phyloP scores from a whole-genome alignment of 2,113 vertebrate genomes.

The Rousettus leschenaultii region DNA sequence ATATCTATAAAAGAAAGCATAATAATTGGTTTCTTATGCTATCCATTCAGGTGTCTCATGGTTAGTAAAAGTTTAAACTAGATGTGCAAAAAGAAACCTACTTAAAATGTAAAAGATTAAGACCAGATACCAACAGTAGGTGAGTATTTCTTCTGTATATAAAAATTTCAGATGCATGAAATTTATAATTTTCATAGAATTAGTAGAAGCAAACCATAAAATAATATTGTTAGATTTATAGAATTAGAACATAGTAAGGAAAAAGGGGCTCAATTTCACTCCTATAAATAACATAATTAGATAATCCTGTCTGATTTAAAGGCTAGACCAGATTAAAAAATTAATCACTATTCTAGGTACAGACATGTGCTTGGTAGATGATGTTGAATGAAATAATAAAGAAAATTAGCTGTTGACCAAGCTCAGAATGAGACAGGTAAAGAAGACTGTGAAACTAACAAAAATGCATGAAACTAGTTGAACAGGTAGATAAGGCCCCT shows the following conservation, averaged over 20 bases:
- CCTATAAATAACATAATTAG: background rate
- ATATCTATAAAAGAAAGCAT: constrained; percentile 35
- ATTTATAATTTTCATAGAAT: background rate
- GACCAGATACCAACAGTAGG: background rate
- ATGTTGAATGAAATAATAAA: background rate
- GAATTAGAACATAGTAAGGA: background rate
- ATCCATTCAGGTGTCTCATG: constrained; percentile 41
- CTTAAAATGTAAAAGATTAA: constrained; percentile 4
- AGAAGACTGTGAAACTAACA: background rate
- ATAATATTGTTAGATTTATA: background rate
- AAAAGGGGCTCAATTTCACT: background rate
- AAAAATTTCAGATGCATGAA: background rate
- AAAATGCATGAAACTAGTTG: background rate
- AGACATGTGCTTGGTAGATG: background rate
- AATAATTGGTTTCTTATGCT: constrained; percentile 55
- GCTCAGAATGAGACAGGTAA: background rate
- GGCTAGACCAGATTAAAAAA: background rate
- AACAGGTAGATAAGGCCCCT: background rate
- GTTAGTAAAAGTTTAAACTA: constrained; percentile 59
- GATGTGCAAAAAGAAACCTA: constrained; percentile 26
- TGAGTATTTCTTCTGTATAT: background rate
- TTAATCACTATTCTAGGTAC: background rate
- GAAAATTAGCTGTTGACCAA: background rate
- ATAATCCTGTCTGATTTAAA: constrained; percentile 5
- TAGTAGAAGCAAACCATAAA: constrained; percentile 12